Conservation (phyloP, 2,113 vertebrate genomes). For the Hiodon alosoides region DNA sequence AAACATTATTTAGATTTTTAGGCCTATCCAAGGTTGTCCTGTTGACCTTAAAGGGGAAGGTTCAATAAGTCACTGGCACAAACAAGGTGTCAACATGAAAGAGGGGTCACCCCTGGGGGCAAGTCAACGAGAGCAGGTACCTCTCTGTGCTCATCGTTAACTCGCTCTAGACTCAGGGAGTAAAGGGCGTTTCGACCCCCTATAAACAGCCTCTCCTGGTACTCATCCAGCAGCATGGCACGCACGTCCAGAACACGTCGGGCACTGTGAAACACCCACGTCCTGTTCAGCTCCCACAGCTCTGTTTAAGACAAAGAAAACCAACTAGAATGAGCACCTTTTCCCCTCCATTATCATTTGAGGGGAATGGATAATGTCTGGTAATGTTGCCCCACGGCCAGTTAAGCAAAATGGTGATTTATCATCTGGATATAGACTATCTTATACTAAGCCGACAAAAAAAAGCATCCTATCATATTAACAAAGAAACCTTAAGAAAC, state of each 20-base stretch:
- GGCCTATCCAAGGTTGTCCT: neutral
- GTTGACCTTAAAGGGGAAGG: neutral
- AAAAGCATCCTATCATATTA: neutral
- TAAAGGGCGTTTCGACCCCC: constrained; percentile 86
- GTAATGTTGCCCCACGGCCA: neutral
- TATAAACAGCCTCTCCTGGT: constrained; percentile 83
- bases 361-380: neutral
- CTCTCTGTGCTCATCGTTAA: constrained; percentile 78
- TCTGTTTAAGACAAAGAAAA: constrained; percentile 66
- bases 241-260: constrained; percentile 75
- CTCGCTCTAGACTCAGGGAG: constrained; percentile 83
- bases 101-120: neutral
- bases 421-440: neutral
- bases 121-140: constrained; percentile 44
- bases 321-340: neutral
- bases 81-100: neutral
- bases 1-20: neutral
- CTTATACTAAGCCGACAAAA: neutral
- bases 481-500: neutral
- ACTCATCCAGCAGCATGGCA: constrained; percentile 85
- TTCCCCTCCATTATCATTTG: neutral
- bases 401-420: too few relatives aligned
- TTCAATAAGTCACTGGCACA: neutral
- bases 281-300: constrained; percentile 89
- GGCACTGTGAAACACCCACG: constrained; percentile 76